A percentile compares a stretch with the other conserved stretches of the same genome.
phyloP scores from a whole-genome alignment of 2,888 invertebrate genomes.

The Chloromyia formosa region DNA sequence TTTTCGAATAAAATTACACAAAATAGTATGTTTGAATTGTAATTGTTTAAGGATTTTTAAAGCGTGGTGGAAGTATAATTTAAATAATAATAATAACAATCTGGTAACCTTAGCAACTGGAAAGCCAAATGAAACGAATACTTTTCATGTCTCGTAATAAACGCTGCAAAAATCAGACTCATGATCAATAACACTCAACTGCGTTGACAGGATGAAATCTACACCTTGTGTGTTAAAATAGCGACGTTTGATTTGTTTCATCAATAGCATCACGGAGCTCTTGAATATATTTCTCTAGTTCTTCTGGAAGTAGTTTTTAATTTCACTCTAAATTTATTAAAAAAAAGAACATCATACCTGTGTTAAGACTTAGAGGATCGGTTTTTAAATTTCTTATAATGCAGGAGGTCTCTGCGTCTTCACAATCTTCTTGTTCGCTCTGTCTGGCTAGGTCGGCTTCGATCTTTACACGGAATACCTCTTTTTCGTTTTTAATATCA shows the following conservation, averaged over 20 bases:
- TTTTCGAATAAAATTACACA: not conserved
- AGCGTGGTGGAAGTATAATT: too few species aligned
- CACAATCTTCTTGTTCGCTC: not conserved
- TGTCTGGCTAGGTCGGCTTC: constrained; percentile 45
- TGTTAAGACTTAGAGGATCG: constrained; percentile 43
- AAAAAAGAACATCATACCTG: constrained; percentile 39
- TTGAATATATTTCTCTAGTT: constrained; percentile 37
- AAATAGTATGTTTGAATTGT: not conserved
- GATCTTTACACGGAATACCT: constrained; percentile 39
- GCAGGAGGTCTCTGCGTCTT: not conserved
- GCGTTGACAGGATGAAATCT: too few species aligned
- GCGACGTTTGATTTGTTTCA: constrained; percentile 2
- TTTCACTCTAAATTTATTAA: not conserved
- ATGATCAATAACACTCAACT: too few species aligned
- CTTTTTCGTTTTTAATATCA: constrained; percentile 48
- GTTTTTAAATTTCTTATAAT: constrained; percentile 23
- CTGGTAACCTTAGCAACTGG: too few species aligned
- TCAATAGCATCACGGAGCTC: constrained; percentile 45
- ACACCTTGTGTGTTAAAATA: too few species aligned
- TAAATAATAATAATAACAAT: too few species aligned
- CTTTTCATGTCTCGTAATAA: too few species aligned
- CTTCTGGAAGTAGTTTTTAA: constrained; percentile 20
- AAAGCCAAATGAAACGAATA: too few species aligned
- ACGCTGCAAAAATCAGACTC: too few species aligned
- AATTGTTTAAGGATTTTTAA: too few species aligned